These are phyloP conservation scores for Globicephala melas DNA, from an alignment of 2,113 vertebrate species.

Conservation along the genomic window DNA sequence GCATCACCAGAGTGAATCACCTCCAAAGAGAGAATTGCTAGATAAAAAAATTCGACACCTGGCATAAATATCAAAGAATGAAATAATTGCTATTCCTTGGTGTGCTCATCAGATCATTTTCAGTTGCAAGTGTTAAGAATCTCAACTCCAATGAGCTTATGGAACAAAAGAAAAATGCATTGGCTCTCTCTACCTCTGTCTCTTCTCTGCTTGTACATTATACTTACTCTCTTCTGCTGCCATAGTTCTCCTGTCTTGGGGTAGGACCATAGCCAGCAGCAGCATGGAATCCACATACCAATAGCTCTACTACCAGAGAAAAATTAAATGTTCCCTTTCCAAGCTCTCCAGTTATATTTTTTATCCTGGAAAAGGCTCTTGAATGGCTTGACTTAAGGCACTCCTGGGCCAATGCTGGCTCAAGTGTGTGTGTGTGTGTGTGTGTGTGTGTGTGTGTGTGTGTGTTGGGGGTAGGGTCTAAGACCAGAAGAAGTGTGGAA, in stretches of 20 bases:
- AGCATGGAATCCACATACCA: fast-evolving
- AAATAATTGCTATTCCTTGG: not conserved
- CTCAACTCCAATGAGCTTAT: not conserved
- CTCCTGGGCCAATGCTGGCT: not conserved
- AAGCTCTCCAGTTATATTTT: not conserved
- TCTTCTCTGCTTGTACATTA: not conserved
- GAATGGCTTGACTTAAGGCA: not conserved
- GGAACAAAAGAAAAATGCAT: not conserved
- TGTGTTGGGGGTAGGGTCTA: not conserved
- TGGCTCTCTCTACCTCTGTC: not conserved
- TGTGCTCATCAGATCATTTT: not conserved
- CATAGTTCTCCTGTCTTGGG: not conserved
- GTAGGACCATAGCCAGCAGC: not conserved
- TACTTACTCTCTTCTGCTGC: not conserved
- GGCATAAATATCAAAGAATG: not conserved
- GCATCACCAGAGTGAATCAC: not conserved
- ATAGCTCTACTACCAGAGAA: not conserved
- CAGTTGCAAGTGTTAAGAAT: not conserved
- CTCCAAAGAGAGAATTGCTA: not conserved
- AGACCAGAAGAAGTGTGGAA: not conserved
- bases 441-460: too few species aligned
- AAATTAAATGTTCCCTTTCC: not conserved
- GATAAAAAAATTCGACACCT: not conserved
- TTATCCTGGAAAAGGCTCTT: not conserved
- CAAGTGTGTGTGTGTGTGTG: not conserved